Percentiles rank a stretch among this genome's conserved stretches.
These are phyloP conservation scores for Noturus placidus DNA, from an alignment of 2,113 vertebrate genomes.

Conservation along the genomic window DNA sequence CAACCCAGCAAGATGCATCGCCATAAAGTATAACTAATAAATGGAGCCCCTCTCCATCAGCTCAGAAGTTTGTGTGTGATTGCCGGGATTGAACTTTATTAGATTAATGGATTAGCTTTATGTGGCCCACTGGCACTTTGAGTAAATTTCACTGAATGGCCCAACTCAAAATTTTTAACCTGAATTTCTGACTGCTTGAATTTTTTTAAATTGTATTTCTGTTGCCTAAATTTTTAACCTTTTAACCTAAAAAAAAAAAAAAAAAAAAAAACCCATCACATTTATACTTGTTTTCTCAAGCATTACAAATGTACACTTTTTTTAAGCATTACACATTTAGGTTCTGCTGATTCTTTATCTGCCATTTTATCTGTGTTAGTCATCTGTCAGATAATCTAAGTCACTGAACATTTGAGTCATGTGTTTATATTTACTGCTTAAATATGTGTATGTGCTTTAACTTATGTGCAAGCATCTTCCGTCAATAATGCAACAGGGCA, in stretches of 20 bases:
- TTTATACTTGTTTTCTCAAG: background rate
- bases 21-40: background rate
- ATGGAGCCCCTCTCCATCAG: background rate
- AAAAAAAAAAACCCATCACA: background rate
- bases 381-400: background rate
- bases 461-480: background rate
- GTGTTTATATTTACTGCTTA: background rate
- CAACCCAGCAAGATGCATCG: background rate
- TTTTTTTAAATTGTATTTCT: background rate
- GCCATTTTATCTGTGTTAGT: background rate
- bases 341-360: background rate
- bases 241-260: background rate
- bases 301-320: background rate
- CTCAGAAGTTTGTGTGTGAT: background rate
- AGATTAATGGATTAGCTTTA: too few relatives aligned
- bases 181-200: background rate
- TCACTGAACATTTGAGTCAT: background rate
- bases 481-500: background rate
- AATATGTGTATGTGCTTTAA: background rate
- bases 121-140: background rate
- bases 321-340: background rate
- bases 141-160: background rate
- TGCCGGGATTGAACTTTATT: background rate
- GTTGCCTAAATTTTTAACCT: background rate
- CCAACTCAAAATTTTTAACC: background rate